Evolutionary conservation across 2,113 vertebrate species (phyloP), one percentile per base, ranked within the genome.

Genomic region (Podocnemis expansa): DNA sequence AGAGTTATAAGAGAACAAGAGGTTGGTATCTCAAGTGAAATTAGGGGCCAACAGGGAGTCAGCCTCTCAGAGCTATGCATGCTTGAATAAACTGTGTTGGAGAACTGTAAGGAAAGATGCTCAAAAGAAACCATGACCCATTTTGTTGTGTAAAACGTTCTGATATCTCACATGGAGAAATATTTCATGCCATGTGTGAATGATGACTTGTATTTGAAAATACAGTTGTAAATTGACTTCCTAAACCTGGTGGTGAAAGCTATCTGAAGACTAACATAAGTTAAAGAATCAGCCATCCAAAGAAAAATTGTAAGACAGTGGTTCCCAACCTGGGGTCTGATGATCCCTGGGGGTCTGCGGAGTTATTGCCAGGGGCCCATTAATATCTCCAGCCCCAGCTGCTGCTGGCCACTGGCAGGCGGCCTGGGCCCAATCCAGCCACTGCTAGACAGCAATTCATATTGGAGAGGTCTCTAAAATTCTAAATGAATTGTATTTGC

Each of bases 151-250:
- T 63, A 89, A 95, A 90, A 93, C 79, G 81, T 52, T 89, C 92
- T 89, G 89, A 90, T 91, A 82, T 45, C 87, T 96, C 89, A 79
- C 76, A 51, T 49, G 52, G 84, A 94, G 90, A 87, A 27, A 63
- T 91, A 51, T 92, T 24, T 85, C 60, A 76, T 95, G 70, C 80
- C 91, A 96, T 89, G 84, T 97, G 91, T 95, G 93, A 96, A 90
- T 90, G 95, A 97, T 86, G 92, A 95, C 94, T 96, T 93, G 95
- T 91, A 96, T 94, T 96, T 93, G 82, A 84, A 89, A 93, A 80
- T 89, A 84, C 82, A 86, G 91, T 94, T 96, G 91, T 91, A 90
- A 93, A 94, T 88, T 93, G 93, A 94, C 91, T 8, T 56, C 91
- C 96, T 97, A 92, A 96, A 92, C 80, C 93, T 94, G 76, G 91